Evolutionary conservation across 2,113 vertebrate species (phyloP), one percentile per base, ranked within the genome.

Genomic region (Chamaetylas fuelleborni): DNA sequence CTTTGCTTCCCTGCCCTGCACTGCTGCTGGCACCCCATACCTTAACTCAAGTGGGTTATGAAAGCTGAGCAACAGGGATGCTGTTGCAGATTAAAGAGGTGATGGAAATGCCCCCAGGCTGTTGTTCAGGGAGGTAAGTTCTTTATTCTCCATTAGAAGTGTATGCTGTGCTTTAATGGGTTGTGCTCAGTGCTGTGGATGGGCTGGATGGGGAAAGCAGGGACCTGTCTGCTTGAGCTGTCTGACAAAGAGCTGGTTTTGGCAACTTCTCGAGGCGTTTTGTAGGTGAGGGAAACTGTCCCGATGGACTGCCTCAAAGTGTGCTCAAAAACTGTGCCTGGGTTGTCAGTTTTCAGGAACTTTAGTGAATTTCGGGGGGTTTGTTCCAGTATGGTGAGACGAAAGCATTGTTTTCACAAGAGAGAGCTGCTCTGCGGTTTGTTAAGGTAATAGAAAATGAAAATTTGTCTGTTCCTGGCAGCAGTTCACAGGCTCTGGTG

Each of bases 91-190:
- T 88, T 71, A 93, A 74, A 54, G 81, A 96, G 81, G 61, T 76
- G 92, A 38, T 92, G 62, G 92, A 72, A 93, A 45, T 93, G 81
- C 62, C 88, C 73, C 25, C 15, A n/a, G 85, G 92, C 88, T 79
- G 60, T 42, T 85, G 40, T 81, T 87, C 33, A 7, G 61, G 53
- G 57, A 79, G 84, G 72, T 56, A 31, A 81, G 28, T 51, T 88
- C 71, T 90, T 66, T 43, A 1, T 77, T 82, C 73, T 58, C 28
- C 5, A 0, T 81, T 45, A 29, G 45, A 80, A 51, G 40, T 61
- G 4, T 28, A 1, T 0, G 10, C 66, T 87, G 43, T 72, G 58
- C 70, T 72, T 69, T 94, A 82, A 48, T 29, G 61, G 69, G 60
- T 51, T 47, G 29, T 71, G 69, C 54, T 86, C 1, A 9, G 5